Evolutionary conservation across 2,888 invertebrate species (phyloP).

Genomic region (Hirtodrosophila cameraria): DNA sequence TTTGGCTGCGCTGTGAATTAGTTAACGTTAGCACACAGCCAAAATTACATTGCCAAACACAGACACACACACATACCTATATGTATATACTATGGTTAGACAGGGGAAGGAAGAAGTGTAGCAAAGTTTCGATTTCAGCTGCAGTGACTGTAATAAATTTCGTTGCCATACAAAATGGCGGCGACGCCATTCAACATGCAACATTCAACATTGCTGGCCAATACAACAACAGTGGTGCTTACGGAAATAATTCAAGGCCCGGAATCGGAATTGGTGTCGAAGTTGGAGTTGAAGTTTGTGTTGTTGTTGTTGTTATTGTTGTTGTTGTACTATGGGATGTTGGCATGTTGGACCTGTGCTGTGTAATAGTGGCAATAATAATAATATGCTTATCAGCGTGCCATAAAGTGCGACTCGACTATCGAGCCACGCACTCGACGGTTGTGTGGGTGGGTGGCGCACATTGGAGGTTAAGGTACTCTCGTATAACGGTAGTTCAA

Average conservation of each 20-base stretch:
- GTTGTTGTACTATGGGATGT: neutral
- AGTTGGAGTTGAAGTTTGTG: neutral
- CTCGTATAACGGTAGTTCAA: slow-evolving; percentile 1
- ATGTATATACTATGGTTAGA: neutral
- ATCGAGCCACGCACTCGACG: slow-evolving; percentile 41
- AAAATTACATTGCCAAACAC: slow-evolving; percentile 18
- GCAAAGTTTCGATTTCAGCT: slow-evolving; percentile 49
- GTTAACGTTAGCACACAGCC: slow-evolving; percentile 39
- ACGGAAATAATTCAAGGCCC: slow-evolving; percentile 52
- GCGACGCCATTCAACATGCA: slow-evolving; percentile 18
- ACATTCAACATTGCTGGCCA: slow-evolving; percentile 32
- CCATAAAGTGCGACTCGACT: slow-evolving; percentile 65
- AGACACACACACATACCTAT: slow-evolving; percentile 1
- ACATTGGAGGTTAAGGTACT: slow-evolving; percentile 16
- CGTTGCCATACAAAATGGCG: slow-evolving; percentile 50
- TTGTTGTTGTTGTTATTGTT: slow-evolving; percentile 1
- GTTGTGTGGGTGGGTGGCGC: neutral
- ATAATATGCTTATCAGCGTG: slow-evolving; percentile 77
- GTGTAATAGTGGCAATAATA: slow-evolving; percentile 68
- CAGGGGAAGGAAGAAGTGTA: neutral
- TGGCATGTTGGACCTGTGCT: slow-evolving; percentile 11
- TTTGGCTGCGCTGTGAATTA: slow-evolving; percentile 64
- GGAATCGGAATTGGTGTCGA: slow-evolving; percentile 17
- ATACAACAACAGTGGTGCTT: slow-evolving; percentile 40
- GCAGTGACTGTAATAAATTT: slow-evolving; percentile 65